These are phyloP conservation scores for Pseudobourletiella spinata DNA, from an alignment of 1,140 invertebrate genomes.

Conservation along the genomic window DNA sequence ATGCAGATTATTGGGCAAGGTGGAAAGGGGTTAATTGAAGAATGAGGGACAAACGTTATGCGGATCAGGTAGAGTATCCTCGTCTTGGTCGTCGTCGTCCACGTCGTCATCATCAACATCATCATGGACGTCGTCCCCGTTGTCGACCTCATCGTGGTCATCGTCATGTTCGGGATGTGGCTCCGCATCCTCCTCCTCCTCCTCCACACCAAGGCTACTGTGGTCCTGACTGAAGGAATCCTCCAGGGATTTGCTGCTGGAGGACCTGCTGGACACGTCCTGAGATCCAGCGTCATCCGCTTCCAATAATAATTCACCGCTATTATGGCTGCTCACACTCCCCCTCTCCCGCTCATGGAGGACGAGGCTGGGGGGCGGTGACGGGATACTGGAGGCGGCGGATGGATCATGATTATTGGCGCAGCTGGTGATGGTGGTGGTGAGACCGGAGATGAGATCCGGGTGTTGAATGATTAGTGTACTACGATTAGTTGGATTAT, in stretches of 20 bases:
- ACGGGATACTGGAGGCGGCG: neutral
- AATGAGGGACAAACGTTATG: neutral
- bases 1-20: too few relatives aligned
- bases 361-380: neutral
- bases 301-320: neutral
- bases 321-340: neutral
- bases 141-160: neutral
- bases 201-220: neutral
- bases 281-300: neutral
- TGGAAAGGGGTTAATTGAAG: too few relatives aligned
- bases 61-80: neutral
- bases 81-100: neutral
- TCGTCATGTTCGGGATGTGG: neutral
- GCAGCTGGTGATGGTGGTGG: too few relatives aligned
- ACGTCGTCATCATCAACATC: neutral
- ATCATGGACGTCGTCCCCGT: neutral
- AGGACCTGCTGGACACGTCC: slow-evolving; percentile 1
- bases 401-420: too few relatives aligned
- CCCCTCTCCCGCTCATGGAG: neutral
- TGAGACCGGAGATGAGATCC: neutral
- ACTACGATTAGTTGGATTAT: neutral
- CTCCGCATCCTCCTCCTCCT: neutral
- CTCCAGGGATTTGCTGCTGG: neutral
- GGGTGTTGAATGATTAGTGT: slow-evolving; percentile 3
- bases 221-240: neutral